Evolutionary conservation across 2,797 vertebrate species (phyloP), one percentile per base, ranked within the genome.

Genomic region (Sebastolobus altivelis): DNA sequence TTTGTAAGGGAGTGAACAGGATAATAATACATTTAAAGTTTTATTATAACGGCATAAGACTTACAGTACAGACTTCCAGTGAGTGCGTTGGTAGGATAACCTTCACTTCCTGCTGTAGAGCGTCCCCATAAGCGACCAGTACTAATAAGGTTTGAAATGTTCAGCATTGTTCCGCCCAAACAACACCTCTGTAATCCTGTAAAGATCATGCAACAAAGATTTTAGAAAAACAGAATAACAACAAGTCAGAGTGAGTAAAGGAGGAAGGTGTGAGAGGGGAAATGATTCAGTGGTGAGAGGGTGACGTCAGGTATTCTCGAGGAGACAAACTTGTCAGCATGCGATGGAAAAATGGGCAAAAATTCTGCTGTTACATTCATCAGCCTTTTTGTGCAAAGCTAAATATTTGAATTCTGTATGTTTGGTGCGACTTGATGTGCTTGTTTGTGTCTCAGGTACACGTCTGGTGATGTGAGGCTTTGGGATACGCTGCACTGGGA

Each of bases 401-500:
- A 37, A 31, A 46, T 60, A 10, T 70, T 3, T 2, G 5, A 69
- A 4, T 18, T 12, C 0, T 40, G 3, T 6, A 0, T 38, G 46
- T 62, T 55, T 1, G 16, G 4, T 6, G 13, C 63, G 38, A 29
- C 8, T 16, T 11, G 1, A 8, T 35, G 27, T 33, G 56, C 12
- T 16, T 61, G 40, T 66, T 69, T 83, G 59, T 35, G 0, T 84
- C 91, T 77, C 94, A 99, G 98, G 84, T 99, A 99, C 77, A 98
- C 96, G 0, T 99, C 98, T 0, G 98, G 98, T 63, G 97, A 98
- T 6, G 97, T 99, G 86, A 92, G 97, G 81, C 92, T 99, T 90
- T 99, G 98, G 98, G 97, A 99, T 86, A 98, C 97, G 0, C 93
- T 97, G 89, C 96, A 97, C 93, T 98, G 97, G 97, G 97, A 98